phyloP scores from a whole-genome alignment of 2,888 invertebrate species.

The Drosophila picticornis region DNA sequence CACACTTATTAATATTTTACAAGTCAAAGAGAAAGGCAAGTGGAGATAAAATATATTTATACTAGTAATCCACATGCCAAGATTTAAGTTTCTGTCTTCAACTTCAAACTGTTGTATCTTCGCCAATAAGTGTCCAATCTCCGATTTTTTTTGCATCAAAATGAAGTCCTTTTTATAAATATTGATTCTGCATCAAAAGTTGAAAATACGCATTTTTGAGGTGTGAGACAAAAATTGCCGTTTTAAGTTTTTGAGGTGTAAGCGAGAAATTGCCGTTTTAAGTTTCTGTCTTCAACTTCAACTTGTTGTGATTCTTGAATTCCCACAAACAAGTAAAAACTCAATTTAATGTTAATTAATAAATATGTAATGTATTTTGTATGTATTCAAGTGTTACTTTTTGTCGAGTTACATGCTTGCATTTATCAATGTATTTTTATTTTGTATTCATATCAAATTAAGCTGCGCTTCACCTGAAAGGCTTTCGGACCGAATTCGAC shows the following conservation, averaged over 20 bases:
- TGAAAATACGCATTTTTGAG: too few relatives aligned
- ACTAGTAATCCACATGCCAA: neutral
- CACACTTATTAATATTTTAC: neutral
- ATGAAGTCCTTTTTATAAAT: too few relatives aligned
- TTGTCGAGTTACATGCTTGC: slow-evolving; percentile 40
- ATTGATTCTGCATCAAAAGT: too few relatives aligned
- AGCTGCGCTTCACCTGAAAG: slow-evolving; percentile 51
- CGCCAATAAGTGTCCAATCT: too few relatives aligned
- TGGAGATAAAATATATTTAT: neutral
- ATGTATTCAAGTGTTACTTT: slow-evolving; percentile 43
- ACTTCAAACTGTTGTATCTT: too few relatives aligned
- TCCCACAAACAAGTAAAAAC: neutral
- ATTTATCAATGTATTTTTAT: slow-evolving; percentile 9
- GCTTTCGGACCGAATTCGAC: slow-evolving; percentile 30
- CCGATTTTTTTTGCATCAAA: too few relatives aligned
- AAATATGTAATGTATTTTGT: slow-evolving; percentile 53
- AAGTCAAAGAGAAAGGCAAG: neutral
- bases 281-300: too few relatives aligned
- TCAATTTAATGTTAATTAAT: slow-evolving; percentile 30
- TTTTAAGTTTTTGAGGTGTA: too few relatives aligned
- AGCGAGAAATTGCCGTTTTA: too few relatives aligned
- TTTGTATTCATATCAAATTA: slow-evolving; percentile 37
- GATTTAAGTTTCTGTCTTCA: too few relatives aligned
- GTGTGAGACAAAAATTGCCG: too few relatives aligned
- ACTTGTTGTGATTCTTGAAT: neutral